phyloP scores from a whole-genome alignment of 2,113 vertebrate species.

The Jacana jacana region DNA sequence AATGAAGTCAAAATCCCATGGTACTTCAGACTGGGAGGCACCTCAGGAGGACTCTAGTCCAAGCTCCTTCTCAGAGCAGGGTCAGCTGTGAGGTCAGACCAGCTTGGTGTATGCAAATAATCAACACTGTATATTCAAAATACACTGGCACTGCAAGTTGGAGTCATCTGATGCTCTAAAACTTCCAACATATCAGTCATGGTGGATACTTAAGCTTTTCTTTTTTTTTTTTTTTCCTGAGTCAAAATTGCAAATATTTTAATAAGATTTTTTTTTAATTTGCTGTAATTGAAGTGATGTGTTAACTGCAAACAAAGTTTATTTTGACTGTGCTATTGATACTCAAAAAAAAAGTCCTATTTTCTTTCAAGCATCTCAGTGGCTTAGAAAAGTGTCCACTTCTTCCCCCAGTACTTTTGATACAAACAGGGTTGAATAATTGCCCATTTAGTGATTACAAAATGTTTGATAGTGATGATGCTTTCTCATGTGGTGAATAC shows the following conservation, averaged over 20 bases:
- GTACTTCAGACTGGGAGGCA: not conserved
- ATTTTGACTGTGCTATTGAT: not conserved
- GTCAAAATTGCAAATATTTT: not conserved
- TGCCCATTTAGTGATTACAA: not conserved
- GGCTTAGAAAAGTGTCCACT: not conserved
- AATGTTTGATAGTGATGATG: not conserved
- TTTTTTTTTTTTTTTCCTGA: not conserved
- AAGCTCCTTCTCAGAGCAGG: not conserved
- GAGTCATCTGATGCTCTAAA: not conserved
- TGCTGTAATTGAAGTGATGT: not conserved
- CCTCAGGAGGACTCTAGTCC: not conserved
- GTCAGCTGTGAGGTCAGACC: not conserved
- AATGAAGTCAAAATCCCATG: not conserved
- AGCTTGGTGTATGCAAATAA: not conserved
- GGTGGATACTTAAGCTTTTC: not conserved
- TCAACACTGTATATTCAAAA: not conserved
- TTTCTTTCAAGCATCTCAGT: not conserved
- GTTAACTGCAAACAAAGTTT: not conserved
- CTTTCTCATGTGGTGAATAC: slow-evolving; percentile 18
- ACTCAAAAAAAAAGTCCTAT: not conserved
- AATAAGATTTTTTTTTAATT: not conserved
- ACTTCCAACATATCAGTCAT: accelerated
- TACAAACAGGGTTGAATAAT: not conserved
- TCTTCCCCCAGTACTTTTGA: not conserved
- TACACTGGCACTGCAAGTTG: not conserved